Evolutionary conservation across 2,797 vertebrate species (phyloP).

Genomic region (Carduelis carduelis): DNA sequence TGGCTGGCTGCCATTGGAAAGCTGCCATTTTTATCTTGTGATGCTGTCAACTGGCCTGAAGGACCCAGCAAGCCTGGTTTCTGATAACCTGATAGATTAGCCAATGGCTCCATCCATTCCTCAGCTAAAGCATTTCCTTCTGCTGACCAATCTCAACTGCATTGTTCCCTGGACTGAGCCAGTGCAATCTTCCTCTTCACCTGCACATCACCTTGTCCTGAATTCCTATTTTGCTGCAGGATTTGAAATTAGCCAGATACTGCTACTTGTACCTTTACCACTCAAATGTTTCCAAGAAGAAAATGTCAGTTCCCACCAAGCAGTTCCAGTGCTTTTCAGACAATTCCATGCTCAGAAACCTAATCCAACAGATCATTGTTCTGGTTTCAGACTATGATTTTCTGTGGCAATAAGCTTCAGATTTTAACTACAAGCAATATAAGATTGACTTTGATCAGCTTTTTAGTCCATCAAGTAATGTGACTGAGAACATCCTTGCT

Average conservation of each 20-base stretch:
- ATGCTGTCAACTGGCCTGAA: neutral
- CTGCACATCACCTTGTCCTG: neutral
- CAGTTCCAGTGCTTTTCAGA: neutral
- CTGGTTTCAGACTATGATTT: neutral
- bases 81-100: neutral
- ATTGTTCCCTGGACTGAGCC: neutral
- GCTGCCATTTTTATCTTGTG: neutral
- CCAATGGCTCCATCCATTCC: neutral
- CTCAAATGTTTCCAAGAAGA: neutral
- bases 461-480: neutral
- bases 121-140: neutral
- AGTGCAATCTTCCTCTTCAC: neutral
- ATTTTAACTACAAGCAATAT: neutral
- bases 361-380: neutral
- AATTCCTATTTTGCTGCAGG: neutral
- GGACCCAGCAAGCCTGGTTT: neutral
- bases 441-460: neutral
- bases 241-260: neutral
- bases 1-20: slow-evolving; percentile 13
- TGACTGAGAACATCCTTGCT: neutral
- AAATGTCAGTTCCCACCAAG: neutral
- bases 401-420: neutral
- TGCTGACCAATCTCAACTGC: neutral
- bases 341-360: neutral
- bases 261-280: neutral